These are phyloP conservation scores for Teleopsis dalmanni DNA, from an alignment of 1,140 invertebrate genomes.

Conservation along the genomic window DNA sequence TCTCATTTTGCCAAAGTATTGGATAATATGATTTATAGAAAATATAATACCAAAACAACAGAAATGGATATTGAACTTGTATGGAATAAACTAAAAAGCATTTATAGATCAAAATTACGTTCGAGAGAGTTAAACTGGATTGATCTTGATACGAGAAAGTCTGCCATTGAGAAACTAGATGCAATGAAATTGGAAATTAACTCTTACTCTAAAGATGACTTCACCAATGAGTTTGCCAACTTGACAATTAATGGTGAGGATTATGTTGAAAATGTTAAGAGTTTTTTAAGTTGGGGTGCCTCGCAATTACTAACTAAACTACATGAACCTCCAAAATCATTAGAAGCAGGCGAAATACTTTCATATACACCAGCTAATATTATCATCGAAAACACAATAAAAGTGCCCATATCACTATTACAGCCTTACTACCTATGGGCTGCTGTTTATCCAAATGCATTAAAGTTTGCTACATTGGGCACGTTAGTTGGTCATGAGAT, in stretches of 20 bases:
- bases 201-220: conserved; percentile 20
- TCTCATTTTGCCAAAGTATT: conserved; percentile 27
- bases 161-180: conserved; percentile 24
- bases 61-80: conserved; percentile 23
- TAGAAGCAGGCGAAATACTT: conserved; percentile 20
- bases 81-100: conserved; percentile 25
- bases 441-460: conserved; percentile 27
- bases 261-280: conserved; percentile 10
- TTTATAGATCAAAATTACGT: conserved; percentile 18
- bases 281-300: neutral
- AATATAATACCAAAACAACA: conserved; percentile 19
- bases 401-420: conserved; percentile 27
- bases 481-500: conserved; percentile 62
- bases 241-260: conserved; percentile 12
- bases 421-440: conserved; percentile 32
- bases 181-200: conserved; percentile 29
- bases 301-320: conserved; percentile 13
- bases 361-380: conserved; percentile 35
- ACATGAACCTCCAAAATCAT: conserved; percentile 18
- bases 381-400: conserved; percentile 29
- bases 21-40: conserved; percentile 33
- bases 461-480: conserved; percentile 56
- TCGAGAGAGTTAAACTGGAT: conserved; percentile 22
- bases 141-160: conserved; percentile 13
- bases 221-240: conserved; percentile 24